Base-by-base conservation (phyloP, 2,888 invertebrate genomes). In the Calameuta pallipes region DNA sequence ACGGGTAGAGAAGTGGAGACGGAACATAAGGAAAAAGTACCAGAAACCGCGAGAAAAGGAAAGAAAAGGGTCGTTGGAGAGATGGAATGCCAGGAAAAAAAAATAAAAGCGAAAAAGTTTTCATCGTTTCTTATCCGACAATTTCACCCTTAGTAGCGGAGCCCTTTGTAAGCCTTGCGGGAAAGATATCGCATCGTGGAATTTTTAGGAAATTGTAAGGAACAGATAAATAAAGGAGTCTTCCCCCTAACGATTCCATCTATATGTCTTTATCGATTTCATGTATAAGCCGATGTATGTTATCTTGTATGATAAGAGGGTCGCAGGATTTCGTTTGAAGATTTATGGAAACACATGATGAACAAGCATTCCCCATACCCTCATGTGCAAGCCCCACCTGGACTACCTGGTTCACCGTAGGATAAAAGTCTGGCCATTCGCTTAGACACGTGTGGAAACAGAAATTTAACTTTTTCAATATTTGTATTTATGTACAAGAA, bases 301-400 rank as follows among this genome's bases (percentile, higher is more conserved):
- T 56, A 56, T 15, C 15, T 56, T 56, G 56, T 74, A 79, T 75
- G 75, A 79, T 79, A 78, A 79, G 78, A 80, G 74, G 80, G 79
- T 82, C 79, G 70, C 6, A 80, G 78, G 82, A 84, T 83, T 84
- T 86, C 78, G 81, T 83, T 83, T 81, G 85, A 80, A 86, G 83
- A 87, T 86, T 86, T 84, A 84, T 86, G 87, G 85, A 85, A 85
- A 86, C 85, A 80, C 73, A 77, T 74, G 78, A 75, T 79, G 82
- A 87, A 84, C 82, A 82, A 84, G 69, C 79, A 78, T 80, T 78
- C 73, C 31, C 73, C 79, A 82, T 82, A 82, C 80, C 79, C 73
- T 79, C 9, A 56, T 9, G 56, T 56, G 9, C 56, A 9, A 56
- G 2, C 23, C 9, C 23, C 36, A 36, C 9, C 56, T 56, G 6